Evolutionary conservation across 2,888 invertebrate species (phyloP), one percentile per base, ranked within the genome.

Genomic region (Syrista parreyssii): DNA sequence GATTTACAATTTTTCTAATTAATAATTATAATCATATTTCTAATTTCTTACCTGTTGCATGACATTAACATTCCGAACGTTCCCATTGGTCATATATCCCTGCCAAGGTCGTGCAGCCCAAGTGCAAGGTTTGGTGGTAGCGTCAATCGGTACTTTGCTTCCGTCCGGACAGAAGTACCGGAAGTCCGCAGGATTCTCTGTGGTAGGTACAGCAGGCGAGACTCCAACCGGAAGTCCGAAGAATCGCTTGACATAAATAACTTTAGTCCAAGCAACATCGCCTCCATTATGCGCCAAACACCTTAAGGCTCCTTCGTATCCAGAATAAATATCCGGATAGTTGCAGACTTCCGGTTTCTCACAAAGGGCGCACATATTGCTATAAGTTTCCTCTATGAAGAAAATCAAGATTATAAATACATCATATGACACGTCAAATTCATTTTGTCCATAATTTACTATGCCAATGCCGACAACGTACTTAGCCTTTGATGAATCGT

Each of bases 61-160:
- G 11, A 86, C 87, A 31, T 86, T 82, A 12, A 87, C 82, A 40
- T 89, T 82, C 1, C 79, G 80, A 0, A 94, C 92, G 79, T 94
- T 94, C 15, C 94, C 94, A 87, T 96, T 96, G 11, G 94, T 94
- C 88, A 96, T 92, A 84, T 95, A 93, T 15, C 96, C 96, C 87
- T 95, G 96, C 96, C 97, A 97, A n/a, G 97, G 97, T 79, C 97
- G 93, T 0, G 96, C 96, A 0, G 97, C 97, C 97, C 97, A 97
- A 0, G 95, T 94, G 87, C 97, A 97, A 1, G 94, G 93, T 68
- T 89, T 88, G 23, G 92, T 92, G 71, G 94, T 93, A 6, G 93
- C 93, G 40, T 93, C 94, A 15, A 96, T 92, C 1, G 95, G 94
- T 0, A 94, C 93, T 85, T 95, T 95, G 11, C 93, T 94, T 2